phyloP scores from a whole-genome alignment of 2,888 invertebrate genomes.

The Lasioglossum lativentre region DNA sequence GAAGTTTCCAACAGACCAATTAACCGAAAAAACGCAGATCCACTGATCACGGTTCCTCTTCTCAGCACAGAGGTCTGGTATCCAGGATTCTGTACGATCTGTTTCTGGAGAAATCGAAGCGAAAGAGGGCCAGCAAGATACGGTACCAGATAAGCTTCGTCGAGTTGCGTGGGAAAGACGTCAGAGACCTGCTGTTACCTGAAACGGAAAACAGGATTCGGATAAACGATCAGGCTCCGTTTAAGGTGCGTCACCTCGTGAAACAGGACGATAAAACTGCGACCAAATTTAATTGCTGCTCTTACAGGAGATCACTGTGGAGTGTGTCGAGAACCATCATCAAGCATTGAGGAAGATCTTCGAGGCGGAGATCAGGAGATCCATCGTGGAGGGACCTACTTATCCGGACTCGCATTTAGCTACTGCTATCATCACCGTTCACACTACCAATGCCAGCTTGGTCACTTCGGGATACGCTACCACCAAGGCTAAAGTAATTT shows the following conservation, averaged over 20 bases:
- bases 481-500: slow-evolving; percentile 74
- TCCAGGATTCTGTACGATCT: slow-evolving; percentile 81
- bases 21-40: neutral
- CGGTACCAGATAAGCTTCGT: slow-evolving; percentile 82
- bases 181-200: slow-evolving; percentile 81
- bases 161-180: slow-evolving; percentile 79
- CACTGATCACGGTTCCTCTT: slow-evolving; percentile 52
- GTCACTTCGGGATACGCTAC: slow-evolving; percentile 71
- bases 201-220: slow-evolving; percentile 65
- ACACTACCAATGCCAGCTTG: slow-evolving; percentile 74
- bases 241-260: slow-evolving; percentile 63
- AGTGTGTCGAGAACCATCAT: slow-evolving; percentile 75
- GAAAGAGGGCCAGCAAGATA: slow-evolving; percentile 77
- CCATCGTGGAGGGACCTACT: slow-evolving; percentile 69
- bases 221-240: slow-evolving; percentile 64
- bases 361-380: slow-evolving; percentile 83
- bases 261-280: neutral
- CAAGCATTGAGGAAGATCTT: slow-evolving; percentile 80
- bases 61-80: slow-evolving; percentile 84
- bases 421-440: slow-evolving; percentile 83
- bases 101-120: slow-evolving; percentile 75
- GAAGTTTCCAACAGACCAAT: neutral
- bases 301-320: slow-evolving; percentile 71
- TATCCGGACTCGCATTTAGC: slow-evolving; percentile 82
- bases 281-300: neutral